Conservation (phyloP, 2,797 vertebrate species). For the Leuciscus waleckii region DNA sequence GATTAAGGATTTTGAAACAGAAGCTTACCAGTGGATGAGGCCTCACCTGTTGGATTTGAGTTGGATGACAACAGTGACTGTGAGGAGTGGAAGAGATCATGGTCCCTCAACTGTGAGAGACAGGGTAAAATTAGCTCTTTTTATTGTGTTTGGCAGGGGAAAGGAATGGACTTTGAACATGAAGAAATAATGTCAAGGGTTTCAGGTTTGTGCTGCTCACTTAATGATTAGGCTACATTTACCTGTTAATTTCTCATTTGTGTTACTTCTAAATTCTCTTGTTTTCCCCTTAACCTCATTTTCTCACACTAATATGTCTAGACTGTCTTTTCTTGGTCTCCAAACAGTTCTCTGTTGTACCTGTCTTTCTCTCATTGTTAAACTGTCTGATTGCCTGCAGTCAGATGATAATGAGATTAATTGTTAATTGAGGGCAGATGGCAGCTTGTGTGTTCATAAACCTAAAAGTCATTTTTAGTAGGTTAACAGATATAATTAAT, state of each 20-base stretch:
- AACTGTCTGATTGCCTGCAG: background rate
- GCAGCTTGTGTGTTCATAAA: background rate
- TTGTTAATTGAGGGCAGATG: constrained; percentile 31
- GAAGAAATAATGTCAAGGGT: background rate
- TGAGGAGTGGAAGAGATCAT: constrained; percentile 47
- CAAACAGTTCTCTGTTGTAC: background rate
- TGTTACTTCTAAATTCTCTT: background rate
- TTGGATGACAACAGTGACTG: constrained; percentile 22
- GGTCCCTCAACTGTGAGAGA: constrained; percentile 32
- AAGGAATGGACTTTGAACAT: background rate
- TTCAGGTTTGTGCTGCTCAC: background rate
- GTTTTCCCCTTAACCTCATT: background rate
- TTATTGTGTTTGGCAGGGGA: background rate
- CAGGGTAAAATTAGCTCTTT: constrained; percentile 47
- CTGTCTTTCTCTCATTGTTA: constrained; percentile 1
- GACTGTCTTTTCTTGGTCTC: background rate
- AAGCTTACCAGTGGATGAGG: constrained; percentile 3
- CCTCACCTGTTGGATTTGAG: constrained; percentile 36
- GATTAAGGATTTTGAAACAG: background rate
- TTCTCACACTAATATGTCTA: background rate
- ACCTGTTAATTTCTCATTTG: background rate
- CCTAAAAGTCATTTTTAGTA: background rate
- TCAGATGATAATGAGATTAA: constrained; percentile 40
- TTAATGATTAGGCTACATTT: background rate
- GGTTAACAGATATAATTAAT: background rate